Evolutionary conservation across 2,888 invertebrate genomes (phyloP), one percentile per base, ranked within the genome.

Genomic region (Sarcophaga variegata): DNA sequence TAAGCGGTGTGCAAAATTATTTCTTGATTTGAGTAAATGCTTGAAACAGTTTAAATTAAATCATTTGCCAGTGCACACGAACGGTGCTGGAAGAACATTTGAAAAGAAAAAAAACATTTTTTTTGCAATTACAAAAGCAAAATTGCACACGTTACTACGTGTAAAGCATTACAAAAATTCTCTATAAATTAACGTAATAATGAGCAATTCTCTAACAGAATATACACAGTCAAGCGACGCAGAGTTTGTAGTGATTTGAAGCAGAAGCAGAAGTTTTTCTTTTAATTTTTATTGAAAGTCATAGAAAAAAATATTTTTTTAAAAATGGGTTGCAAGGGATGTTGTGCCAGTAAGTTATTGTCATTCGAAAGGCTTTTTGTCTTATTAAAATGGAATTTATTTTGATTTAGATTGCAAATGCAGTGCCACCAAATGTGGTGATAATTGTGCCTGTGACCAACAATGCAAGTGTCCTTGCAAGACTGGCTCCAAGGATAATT

Each of bases 301-400:
- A 66, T n/a, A 70, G 11, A 54, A n/a, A 47, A 47, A n/a, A 10
- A 75, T 8, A 0, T 0, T 10, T 37, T 37, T 37, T 10, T 17
- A 17, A 90, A 89, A 69, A 91, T 91, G 91, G 89, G 89, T 87
- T 91, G 92, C 90, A 90, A 91, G 81, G 90, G 90, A 89, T 91
- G 91, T 88, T 90, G 88, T 89, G 90, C 90, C 22, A 90, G 91
- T 90, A 66, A 90, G 91, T 22, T 1, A 22, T 20, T 60, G 0
- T 14, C n/a, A 59, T 49, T 45, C n/a, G 27, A 27, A 27, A 37
- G 37, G 37, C 8, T 37, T 37, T 37, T 37, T 37, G 2, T 37
- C 5, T 54, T 14, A 54, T 14, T 17, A 54, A 67, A 54, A 22
- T 62, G 74, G 20, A 14, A 20, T 47, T 66, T 8, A 47, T 49